These are phyloP conservation scores for Lindbergichthys nudifrons DNA, from an alignment of 2,797 vertebrate genomes.

Conservation along the genomic window DNA sequence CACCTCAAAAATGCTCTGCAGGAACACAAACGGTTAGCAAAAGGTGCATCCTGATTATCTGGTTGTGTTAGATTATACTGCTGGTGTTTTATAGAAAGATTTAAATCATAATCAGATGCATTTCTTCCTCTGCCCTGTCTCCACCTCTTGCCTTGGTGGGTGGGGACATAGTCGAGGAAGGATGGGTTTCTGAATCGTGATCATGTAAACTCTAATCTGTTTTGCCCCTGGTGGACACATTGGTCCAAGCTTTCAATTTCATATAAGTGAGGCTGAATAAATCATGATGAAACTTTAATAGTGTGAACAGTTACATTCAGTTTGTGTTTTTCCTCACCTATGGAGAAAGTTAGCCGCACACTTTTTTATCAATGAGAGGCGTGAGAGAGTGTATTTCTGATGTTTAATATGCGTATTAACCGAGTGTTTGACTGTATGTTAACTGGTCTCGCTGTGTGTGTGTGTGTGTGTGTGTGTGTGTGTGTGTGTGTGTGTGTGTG, in stretches of 20 bases:
- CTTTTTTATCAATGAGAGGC: background rate
- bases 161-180: background rate
- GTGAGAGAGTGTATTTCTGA: background rate
- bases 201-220: background rate
- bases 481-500: background rate
- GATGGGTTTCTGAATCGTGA: background rate
- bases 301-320: background rate
- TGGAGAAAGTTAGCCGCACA: background rate
- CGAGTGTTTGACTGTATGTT: constrained; percentile 18
- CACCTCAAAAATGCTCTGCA: too few species aligned
- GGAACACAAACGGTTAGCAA: too few species aligned
- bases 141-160: background rate
- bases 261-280: background rate
- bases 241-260: background rate
- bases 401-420: background rate
- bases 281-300: background rate
- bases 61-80: background rate
- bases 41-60: background rate
- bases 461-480: background rate
- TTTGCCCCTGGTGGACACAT: background rate
- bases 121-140: background rate
- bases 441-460: background rate
- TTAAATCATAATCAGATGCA: background rate
- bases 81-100: background rate
- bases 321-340: constrained; percentile 6